Evolutionary conservation across 2,888 invertebrate species (phyloP).

Genomic region (Ernsta delagoae): DNA sequence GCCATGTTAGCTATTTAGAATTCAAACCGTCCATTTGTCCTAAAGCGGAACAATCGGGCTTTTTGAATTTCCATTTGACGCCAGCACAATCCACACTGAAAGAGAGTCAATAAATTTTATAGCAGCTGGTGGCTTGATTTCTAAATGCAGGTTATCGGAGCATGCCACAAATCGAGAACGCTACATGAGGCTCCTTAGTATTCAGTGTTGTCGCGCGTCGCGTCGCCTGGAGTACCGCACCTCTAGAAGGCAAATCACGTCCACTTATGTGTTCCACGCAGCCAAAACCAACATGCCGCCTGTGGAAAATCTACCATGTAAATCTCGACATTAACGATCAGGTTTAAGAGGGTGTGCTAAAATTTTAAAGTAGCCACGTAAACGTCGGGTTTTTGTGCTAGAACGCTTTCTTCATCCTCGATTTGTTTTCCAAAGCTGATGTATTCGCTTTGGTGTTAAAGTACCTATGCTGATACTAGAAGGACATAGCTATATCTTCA

Average conservation of each 20-base stretch:
- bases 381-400: constrained; percentile 15
- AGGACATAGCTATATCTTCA: too few species aligned
- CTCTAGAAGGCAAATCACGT: constrained; percentile 77
- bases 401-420: constrained; percentile 7
- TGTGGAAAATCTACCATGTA: constrained; percentile 80
- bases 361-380: constrained; percentile 57
- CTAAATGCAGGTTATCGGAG: constrained; percentile 84
- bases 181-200: constrained; percentile 77
- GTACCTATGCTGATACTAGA: background rate
- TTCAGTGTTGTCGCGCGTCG: constrained; percentile 67
- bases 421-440: background rate
- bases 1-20: constrained; percentile 51
- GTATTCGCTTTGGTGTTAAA: background rate
- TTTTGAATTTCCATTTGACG: constrained; percentile 63
- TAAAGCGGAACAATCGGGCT: constrained; percentile 53
- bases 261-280: constrained; percentile 79
- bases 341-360: constrained; percentile 75
- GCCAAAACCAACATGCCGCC: constrained; percentile 63
- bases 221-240: constrained; percentile 72
- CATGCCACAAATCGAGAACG: constrained; percentile 80
- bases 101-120: constrained; percentile 79
- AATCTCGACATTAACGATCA: constrained; percentile 82
- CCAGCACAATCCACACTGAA: constrained; percentile 65
- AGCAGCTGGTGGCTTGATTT: constrained; percentile 78
- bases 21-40: constrained; percentile 59